These are phyloP conservation scores for Tanytarsus gracilentus DNA, from an alignment of 2,888 invertebrate species.

Conservation along the genomic window DNA sequence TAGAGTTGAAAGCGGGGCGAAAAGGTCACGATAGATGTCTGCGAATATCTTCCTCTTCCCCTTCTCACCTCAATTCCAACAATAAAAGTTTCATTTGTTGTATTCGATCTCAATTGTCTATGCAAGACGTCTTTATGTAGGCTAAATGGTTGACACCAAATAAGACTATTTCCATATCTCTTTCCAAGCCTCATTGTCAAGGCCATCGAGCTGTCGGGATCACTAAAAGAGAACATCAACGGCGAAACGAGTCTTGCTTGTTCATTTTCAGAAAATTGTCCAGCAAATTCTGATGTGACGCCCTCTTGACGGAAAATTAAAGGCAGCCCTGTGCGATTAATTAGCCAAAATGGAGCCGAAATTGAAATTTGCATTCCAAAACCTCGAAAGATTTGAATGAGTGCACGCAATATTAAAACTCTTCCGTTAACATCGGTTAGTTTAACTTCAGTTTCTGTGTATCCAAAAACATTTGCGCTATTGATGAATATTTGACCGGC, in stretches of 20 bases:
- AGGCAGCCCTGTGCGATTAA: constrained; percentile 94
- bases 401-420: constrained; percentile 64
- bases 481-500: constrained; percentile 54
- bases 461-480: constrained; percentile 42
- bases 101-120: constrained; percentile 48
- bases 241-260: constrained; percentile 86
- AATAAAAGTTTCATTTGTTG: constrained; percentile 44
- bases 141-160: constrained; percentile 81
- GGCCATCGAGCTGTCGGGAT: constrained; percentile 74
- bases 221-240: constrained; percentile 86
- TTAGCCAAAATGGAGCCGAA: constrained; percentile 86
- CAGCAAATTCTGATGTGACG: constrained; percentile 63
- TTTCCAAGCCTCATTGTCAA: constrained; percentile 69
- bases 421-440: constrained; percentile 65
- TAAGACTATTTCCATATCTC: constrained; percentile 48
- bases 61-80: constrained; percentile 83
- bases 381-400: constrained; percentile 51
- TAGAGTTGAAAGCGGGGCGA: constrained; percentile 89
- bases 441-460: constrained; percentile 59
- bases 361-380: constrained; percentile 60
- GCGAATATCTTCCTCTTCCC: constrained; percentile 80
- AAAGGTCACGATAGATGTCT: constrained; percentile 85
- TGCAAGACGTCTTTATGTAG: constrained; percentile 71
- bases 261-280: constrained; percentile 93
- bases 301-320: constrained; percentile 89